Conservation (phyloP, 2,888 invertebrate genomes). For the Apamea sordens region DNA sequence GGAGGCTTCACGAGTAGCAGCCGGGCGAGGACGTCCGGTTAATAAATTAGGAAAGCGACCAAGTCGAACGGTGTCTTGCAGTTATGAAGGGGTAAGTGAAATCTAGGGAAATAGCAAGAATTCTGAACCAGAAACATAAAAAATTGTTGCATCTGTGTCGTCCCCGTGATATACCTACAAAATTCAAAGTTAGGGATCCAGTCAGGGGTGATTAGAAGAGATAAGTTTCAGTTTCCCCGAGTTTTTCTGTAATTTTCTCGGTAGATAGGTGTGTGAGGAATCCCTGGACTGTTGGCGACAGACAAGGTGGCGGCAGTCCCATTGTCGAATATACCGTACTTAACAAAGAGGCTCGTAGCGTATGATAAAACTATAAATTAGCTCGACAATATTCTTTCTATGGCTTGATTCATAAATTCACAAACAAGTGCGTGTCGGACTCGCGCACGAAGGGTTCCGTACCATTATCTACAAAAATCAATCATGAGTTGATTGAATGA, state of each 20-base stretch:
- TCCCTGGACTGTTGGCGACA: not conserved
- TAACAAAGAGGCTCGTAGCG: not conserved
- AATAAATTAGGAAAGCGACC: not conserved
- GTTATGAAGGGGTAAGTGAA: slow-evolving; percentile 3
- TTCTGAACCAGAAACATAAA: not conserved
- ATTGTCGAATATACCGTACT: not conserved
- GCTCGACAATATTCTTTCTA: not conserved
- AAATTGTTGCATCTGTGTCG: not conserved
- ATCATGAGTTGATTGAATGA: too few relatives aligned
- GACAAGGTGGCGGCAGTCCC: not conserved
- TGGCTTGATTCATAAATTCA: not conserved
- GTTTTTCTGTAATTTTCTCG: not conserved
- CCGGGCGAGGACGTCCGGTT: not conserved
- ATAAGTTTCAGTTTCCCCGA: too few relatives aligned
- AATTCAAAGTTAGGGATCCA: not conserved
- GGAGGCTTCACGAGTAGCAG: not conserved
- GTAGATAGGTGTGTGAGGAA: not conserved
- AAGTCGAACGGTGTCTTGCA: not conserved
- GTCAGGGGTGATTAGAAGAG: not conserved
- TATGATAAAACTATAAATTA: not conserved
- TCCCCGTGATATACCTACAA: not conserved
- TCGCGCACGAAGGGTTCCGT: too few relatives aligned
- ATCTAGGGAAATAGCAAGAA: not conserved
- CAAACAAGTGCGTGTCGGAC: too few relatives aligned
- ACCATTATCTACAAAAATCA: too few relatives aligned